phyloP scores from a whole-genome alignment of 2,888 invertebrate genomes.

The Drosophila subquinaria region DNA sequence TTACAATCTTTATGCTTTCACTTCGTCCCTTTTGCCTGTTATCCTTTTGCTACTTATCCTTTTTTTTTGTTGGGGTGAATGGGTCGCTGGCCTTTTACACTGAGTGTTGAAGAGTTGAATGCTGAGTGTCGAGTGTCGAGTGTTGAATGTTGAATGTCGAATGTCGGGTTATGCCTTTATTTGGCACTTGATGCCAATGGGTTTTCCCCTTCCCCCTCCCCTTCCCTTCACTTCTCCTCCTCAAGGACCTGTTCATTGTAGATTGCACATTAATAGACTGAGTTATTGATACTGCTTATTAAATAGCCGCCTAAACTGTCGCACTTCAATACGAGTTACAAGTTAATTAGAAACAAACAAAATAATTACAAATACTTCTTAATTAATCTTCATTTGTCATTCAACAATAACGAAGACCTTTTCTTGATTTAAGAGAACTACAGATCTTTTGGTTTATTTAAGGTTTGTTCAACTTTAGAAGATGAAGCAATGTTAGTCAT shows the following conservation, averaged over 20 bases:
- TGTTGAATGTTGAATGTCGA: constrained; percentile 48
- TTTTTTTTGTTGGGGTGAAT: background rate
- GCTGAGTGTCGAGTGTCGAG: constrained; percentile 52
- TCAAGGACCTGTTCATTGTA: constrained; percentile 22
- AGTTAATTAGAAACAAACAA: constrained; percentile 45
- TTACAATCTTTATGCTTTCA: constrained; percentile 43
- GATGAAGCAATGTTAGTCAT: background rate
- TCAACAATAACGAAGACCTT: background rate
- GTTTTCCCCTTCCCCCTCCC: constrained; percentile 16
- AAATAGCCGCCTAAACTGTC: constrained; percentile 21
- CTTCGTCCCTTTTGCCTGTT: constrained; percentile 21
- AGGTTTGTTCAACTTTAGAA: background rate
- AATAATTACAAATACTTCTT: constrained; percentile 29
- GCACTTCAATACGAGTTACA: constrained; percentile 9
- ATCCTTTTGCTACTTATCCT: constrained; percentile 27
- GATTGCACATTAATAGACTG: constrained; percentile 46
- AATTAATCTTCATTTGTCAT: constrained; percentile 8
- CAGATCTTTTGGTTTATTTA: background rate
- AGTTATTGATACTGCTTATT: constrained; percentile 52
- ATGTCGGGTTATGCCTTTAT: constrained; percentile 76
- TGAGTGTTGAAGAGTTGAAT: constrained; percentile 29
- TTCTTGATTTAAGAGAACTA: background rate
- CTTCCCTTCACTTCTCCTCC: background rate
- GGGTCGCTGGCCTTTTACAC: constrained; percentile 58
- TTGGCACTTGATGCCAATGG: constrained; percentile 67